These are phyloP conservation scores for Sinonovacula constricta DNA, from an alignment of 1,140 invertebrate species.

Conservation along the genomic window DNA sequence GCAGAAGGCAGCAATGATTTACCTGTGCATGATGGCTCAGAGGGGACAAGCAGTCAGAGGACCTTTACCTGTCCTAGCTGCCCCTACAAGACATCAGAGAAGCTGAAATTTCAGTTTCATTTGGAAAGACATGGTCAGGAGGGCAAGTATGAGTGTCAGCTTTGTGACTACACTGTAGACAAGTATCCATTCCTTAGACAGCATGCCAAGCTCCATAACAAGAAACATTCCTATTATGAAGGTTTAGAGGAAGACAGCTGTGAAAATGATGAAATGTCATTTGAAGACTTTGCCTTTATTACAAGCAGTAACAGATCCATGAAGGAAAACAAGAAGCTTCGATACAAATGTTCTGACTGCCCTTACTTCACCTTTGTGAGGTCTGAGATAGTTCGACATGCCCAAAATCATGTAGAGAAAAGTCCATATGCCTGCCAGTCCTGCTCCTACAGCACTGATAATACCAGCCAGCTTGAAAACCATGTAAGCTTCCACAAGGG, in stretches of 20 bases:
- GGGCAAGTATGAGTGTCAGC: slow-evolving; percentile 64
- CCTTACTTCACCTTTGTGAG: slow-evolving; percentile 67
- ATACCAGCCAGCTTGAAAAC: slow-evolving; percentile 48
- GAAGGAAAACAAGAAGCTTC: slow-evolving; percentile 34
- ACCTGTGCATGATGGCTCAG: too few species aligned
- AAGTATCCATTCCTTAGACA: slow-evolving; percentile 49
- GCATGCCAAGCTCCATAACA: slow-evolving; percentile 58
- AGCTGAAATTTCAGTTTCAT: slow-evolving; percentile 61
- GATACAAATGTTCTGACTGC: slow-evolving; percentile 67
- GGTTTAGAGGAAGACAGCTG: background rate
- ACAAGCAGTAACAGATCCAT: background rate
- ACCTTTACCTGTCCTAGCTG: slow-evolving; percentile 60
- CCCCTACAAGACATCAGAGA: slow-evolving; percentile 61
- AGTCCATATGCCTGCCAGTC: slow-evolving; percentile 64
- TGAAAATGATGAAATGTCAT: slow-evolving; percentile 15
- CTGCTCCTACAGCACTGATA: slow-evolving; percentile 66
- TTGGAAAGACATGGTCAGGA: slow-evolving; percentile 58
- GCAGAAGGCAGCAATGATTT: slow-evolving; percentile 25
- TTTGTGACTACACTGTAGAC: slow-evolving; percentile 69
- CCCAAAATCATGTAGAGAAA: slow-evolving; percentile 65
- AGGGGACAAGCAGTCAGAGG: background rate
- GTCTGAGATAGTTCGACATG: slow-evolving; percentile 68
- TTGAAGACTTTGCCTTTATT: slow-evolving; percentile 31
- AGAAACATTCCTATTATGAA: background rate
- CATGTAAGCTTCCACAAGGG: slow-evolving; percentile 54